Evolutionary conservation across 2,113 vertebrate species (phyloP), one percentile per base, ranked within the genome.

Genomic region (Phrynosoma blainvillii): DNA sequence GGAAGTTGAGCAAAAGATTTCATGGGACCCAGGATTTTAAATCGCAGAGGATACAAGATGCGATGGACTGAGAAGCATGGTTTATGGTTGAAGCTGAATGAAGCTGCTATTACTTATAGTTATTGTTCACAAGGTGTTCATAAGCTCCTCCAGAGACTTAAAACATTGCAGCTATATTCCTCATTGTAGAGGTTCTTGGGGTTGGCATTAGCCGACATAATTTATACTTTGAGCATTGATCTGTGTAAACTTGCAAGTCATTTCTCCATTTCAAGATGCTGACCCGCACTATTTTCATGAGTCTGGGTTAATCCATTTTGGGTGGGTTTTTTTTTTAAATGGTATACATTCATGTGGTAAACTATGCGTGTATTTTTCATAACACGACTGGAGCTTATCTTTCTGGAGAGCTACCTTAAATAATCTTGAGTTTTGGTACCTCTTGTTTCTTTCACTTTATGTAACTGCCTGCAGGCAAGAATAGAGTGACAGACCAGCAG

Each of bases 11-110:
- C 96, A 96, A 91, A 97, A 90, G 90, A 98, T 96, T 47, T 96
- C 97, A 30, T 99, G 99, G 99, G 95, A 99, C 88, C 98, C 99
- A 0, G 98, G 98, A 85, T 99, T 99, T 96, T 98, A 96, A 96
- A 93, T 66, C 71, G 54, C 88, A 81, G 25, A 0, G 56, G 89
- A 65, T 74, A 79, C 52, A 74, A 71, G 89, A 85, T 40, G n/a
- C 20, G 0, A 75, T 56, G 56, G 65, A 84, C 36, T 84, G 75
- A 92, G 87, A 66, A 8, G 10, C 4, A 32, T 71, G 71, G 12
- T 32, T n/a, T 18, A n/a, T 11, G 30, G n/a, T 32, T 32, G n/a
- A 32, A 27, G 10, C 14, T 36, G 36, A 36, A 36, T 36, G 36
- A 36, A 36, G 36, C 36, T 36, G 36, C 36, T 36, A 36, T 36